Evolutionary conservation across 2,797 vertebrate genomes (phyloP), one percentile per base, ranked within the genome.

Genomic region (Sphenodon punctatus): DNA sequence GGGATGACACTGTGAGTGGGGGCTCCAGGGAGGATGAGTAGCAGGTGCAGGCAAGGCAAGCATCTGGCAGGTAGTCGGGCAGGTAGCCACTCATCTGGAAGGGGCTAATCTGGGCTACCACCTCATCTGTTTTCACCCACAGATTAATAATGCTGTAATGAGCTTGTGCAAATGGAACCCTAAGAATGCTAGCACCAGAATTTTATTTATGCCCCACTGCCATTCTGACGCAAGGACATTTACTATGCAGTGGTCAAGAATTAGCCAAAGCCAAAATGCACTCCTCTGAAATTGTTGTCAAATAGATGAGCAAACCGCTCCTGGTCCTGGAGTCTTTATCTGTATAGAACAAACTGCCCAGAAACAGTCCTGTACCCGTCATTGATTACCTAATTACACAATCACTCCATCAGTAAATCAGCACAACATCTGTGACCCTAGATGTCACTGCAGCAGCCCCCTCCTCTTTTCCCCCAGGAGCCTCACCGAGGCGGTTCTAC

Each of bases 301-400:
- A 61, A 70, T 86, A 60, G 8, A 15, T 1, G 10, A 78, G 48
- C 71, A 78, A 78, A 10, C 10, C 69, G 45, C 49, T 90, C n/a
- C 2, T 7, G 39, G 1, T 90, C n/a, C 3, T 7, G 38, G 1
- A 69, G 42, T 68, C 75, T 88, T 88, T 87, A 88, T 78, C 86
- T 92, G 82, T 91, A 56, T 66, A 71, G 88, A 92, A 81, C 68
- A 84, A 93, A 82, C 86, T 87, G 67, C 90, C 82, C 82, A 88
- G 84, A 91, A 75, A 82, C 60, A 94, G 81, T 68, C 73, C 72
- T 86, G 74, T 91, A 80, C 91, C 92, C 90, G 76, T 91, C 96
- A 95, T 95, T 95, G 95, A 96, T 96, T 95, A 95, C 91, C 93
- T 96, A 96, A 96, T 96, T 95, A 96, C 88, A 93, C 89, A 95